Percentiles rank a stretch among this genome's conserved stretches.
Evolutionary conservation across 2,888 invertebrate genomes (phyloP).

Genomic region (Drosophila conformis): DNA sequence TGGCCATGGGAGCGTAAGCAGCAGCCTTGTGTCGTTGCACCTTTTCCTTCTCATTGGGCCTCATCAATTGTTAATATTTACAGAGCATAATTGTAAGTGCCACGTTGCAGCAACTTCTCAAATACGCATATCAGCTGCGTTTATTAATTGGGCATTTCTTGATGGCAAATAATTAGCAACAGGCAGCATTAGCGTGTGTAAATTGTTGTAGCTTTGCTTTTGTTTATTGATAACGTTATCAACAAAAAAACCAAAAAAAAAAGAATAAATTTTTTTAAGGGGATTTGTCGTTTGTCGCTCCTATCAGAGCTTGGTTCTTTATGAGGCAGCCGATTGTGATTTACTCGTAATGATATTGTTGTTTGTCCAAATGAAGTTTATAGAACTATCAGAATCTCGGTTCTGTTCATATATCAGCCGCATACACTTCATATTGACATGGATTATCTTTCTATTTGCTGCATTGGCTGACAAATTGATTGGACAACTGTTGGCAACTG

Average conservation of each 20-base stretch:
- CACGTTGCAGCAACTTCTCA: constrained; percentile 2
- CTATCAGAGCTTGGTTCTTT: constrained; percentile 12
- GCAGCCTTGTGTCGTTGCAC: constrained; percentile 16
- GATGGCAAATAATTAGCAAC: constrained; percentile 31
- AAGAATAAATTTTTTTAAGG: background rate
- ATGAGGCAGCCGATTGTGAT: constrained; percentile 31
- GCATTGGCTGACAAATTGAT: constrained; percentile 51
- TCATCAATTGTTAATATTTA: constrained; percentile 56
- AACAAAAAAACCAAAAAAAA: background rate
- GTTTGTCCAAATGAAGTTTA: constrained; percentile 38
- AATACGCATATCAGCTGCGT: constrained; percentile 36
- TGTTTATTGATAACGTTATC: constrained; percentile 21
- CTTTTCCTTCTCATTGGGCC: background rate
- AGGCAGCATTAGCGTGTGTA: constrained; percentile 22
- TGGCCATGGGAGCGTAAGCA: constrained; percentile 15
- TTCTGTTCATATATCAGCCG: constrained; percentile 8
- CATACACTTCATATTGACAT: constrained; percentile 49
- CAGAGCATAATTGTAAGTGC: constrained; percentile 49
- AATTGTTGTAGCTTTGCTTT: background rate
- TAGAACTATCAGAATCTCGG: constrained; percentile 10
- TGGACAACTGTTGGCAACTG: constrained; percentile 18
- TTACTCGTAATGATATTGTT: constrained; percentile 37
- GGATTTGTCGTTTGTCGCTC: constrained; percentile 8
- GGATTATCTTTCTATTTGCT: constrained; percentile 59
- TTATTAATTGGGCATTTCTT: constrained; percentile 53